Percentiles rank a stretch among this genome's conserved stretches.
Conservation (phyloP, 2,113 vertebrate species). For the Dunckerocampus dactyliophorus region DNA sequence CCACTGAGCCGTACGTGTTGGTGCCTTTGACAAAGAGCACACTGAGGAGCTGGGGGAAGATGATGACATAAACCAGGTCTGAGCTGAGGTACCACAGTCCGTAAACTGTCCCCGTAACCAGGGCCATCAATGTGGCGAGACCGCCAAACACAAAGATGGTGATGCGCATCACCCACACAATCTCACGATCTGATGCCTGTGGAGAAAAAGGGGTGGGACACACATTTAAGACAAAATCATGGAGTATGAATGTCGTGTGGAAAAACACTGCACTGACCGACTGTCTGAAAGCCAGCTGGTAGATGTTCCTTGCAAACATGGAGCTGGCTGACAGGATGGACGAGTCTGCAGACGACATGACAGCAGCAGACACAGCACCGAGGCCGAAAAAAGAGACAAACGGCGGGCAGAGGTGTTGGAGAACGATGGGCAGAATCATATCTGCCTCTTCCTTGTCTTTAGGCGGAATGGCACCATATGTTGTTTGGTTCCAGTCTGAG, state of each 20-base stretch:
- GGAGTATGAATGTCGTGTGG: not conserved
- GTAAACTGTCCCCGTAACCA: slow-evolving; percentile 89
- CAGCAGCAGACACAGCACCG: slow-evolving; percentile 92
- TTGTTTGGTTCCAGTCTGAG: slow-evolving; percentile 92
- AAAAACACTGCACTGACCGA: slow-evolving; percentile 75
- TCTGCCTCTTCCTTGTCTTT: slow-evolving; percentile 82
- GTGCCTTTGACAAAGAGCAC: slow-evolving; percentile 94
- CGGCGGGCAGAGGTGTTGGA: slow-evolving; percentile 90
- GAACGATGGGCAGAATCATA: slow-evolving; percentile 95
- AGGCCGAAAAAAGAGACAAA: slow-evolving; percentile 95
- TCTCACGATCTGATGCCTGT: slow-evolving; percentile 93
- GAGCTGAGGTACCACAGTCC: slow-evolving; percentile 99
- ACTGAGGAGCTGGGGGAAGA: slow-evolving; percentile 94
- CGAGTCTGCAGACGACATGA: slow-evolving; percentile 98
- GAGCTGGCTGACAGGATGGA: slow-evolving; percentile 98
- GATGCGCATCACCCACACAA: slow-evolving; percentile 95
- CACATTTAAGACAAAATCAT: not conserved
- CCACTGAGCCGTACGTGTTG: slow-evolving; percentile 93
- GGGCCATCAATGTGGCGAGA: slow-evolving; percentile 90
- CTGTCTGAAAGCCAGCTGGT: slow-evolving; percentile 93
- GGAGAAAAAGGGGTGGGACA: slow-evolving; percentile 22
- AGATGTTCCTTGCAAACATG: slow-evolving; percentile 98
- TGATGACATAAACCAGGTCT: slow-evolving; percentile 96
- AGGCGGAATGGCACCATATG: slow-evolving; percentile 79
- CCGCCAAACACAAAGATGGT: slow-evolving; percentile 93